These are phyloP conservation scores for human (Homo sapiens) DNA, from an alignment of 2,113 vertebrate genomes.

Conservation along the genomic window DNA sequence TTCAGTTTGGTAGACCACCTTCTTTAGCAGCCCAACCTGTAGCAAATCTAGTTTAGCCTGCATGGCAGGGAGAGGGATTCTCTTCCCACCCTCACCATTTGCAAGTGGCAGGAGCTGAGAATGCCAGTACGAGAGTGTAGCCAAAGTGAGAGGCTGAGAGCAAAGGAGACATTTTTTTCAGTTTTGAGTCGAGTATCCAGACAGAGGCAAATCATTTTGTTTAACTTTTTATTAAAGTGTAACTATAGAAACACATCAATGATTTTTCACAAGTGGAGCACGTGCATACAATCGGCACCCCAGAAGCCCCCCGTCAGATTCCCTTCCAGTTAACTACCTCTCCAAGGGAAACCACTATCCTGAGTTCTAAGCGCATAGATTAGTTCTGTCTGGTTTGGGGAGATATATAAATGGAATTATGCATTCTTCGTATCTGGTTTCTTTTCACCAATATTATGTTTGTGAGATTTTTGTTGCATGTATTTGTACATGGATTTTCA, in stretches of 20 bases:
- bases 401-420: not conserved
- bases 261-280: not conserved
- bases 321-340: not conserved
- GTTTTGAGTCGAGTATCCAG: not conserved
- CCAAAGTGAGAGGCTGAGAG: not conserved
- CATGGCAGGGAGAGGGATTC: not conserved
- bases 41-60: not conserved
- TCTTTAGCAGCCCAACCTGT: not conserved
- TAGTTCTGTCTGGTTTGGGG: not conserved
- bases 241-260: not conserved
- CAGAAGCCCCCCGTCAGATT: not conserved
- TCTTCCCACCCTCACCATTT: not conserved
- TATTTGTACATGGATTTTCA: constrained; percentile 14
- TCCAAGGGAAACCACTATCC: not conserved
- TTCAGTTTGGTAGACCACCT: not conserved
- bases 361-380: not conserved
- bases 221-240: not conserved
- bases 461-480: constrained; percentile 12
- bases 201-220: not conserved
- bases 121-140: not conserved
- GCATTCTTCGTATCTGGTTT: not conserved
- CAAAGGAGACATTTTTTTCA: not conserved
- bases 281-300: not conserved
- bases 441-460: not conserved
- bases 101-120: not conserved